Evolutionary conservation across 64 coral and sea anemone genomes (phyloP).

Genomic region (Montipora foliosa): DNA sequence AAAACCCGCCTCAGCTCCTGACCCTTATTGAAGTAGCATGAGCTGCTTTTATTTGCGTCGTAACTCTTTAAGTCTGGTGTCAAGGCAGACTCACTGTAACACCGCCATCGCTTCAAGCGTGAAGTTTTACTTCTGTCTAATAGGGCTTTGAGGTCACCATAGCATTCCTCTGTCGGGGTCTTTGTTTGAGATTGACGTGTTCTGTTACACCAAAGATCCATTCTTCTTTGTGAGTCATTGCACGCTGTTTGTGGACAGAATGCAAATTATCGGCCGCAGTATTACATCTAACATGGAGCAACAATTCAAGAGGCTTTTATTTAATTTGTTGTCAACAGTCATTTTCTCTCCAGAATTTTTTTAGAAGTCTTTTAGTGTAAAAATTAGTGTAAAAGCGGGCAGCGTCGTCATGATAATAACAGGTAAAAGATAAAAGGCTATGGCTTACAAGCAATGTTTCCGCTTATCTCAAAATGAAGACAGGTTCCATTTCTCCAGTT

Average conservation of each 20-base stretch:
- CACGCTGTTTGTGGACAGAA: neutral
- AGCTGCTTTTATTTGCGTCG: neutral
- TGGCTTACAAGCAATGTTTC: conserved; percentile 12
- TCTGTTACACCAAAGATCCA: conserved; percentile 10
- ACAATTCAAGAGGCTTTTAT: no score
- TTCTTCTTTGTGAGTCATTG: neutral
- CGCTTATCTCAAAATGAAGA: neutral
- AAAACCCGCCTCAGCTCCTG: neutral
- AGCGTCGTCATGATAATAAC: neutral
- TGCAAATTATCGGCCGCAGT: neutral
- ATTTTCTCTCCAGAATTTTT: no score
- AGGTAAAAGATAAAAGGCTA: neutral
- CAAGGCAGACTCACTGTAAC: conserved; percentile 3
- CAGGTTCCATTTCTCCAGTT: conserved; percentile 5
- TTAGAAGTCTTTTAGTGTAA: no score
- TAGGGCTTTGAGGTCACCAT: neutral
- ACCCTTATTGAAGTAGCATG: neutral
- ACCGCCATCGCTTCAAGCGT: neutral
- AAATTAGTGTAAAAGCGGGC: no score
- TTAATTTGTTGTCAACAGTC: no score
- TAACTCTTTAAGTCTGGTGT: conserved; percentile 8
- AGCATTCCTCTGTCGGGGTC: neutral
- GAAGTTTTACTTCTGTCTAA: neutral
- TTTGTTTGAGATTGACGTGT: neutral
- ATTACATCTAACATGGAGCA: no score